phyloP scores from a whole-genome alignment of 1,140 invertebrate genomes.

The Eumeta japonica region DNA sequence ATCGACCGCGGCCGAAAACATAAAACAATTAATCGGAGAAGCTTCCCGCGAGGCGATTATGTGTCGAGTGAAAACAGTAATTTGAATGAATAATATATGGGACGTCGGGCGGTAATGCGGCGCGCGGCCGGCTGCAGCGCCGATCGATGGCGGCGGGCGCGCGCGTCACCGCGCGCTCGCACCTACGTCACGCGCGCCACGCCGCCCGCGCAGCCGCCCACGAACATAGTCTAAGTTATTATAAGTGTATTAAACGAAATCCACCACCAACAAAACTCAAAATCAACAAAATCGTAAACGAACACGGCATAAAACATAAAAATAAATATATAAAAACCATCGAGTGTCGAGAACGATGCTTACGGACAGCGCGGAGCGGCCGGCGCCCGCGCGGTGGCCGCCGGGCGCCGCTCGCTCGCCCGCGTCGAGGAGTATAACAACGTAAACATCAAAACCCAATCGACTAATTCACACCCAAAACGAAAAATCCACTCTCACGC shows the following conservation, averaged over 20 bases:
- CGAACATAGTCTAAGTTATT: constrained; percentile 20
- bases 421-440: constrained; percentile 45
- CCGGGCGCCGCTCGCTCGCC: constrained; percentile 46
- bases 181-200: constrained; percentile 5
- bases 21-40: constrained; percentile 31
- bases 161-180: constrained; percentile 26
- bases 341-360: constrained; percentile 51
- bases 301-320: constrained; percentile 56
- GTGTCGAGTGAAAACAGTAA: constrained; percentile 25
- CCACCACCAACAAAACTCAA: constrained; percentile 57
- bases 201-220: constrained; percentile 12
- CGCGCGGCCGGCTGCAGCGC: constrained; percentile 6
- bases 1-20: too few species aligned
- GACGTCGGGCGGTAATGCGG: constrained; percentile 26
- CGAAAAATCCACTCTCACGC: constrained; percentile 57
- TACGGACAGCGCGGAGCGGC: constrained; percentile 32
- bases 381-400: constrained; percentile 32
- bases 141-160: too few species aligned
- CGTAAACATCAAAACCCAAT: constrained; percentile 57
- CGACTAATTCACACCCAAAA: constrained; percentile 57
- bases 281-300: constrained; percentile 55
- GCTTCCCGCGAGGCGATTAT: constrained; percentile 32
- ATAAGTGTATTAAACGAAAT: constrained; percentile 56
- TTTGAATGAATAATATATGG: constrained; percentile 29
- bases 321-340: constrained; percentile 49